Evolutionary conservation across 2,888 invertebrate genomes (phyloP), one percentile per base, ranked within the genome.

Genomic region (Chalcosyrphus nemorum): DNA sequence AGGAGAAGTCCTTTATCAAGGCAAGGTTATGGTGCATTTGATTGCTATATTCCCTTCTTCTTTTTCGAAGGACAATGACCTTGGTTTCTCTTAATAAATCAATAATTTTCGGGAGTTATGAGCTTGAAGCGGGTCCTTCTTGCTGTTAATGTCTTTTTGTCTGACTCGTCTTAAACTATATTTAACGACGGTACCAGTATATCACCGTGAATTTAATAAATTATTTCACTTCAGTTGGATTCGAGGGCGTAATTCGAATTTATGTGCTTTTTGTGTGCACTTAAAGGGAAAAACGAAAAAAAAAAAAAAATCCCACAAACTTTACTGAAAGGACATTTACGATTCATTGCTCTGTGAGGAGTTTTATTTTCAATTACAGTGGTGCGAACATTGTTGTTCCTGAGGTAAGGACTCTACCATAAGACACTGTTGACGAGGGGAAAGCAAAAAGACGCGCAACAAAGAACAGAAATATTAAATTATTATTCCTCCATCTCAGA

Each of bases 331-430:
- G 45, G 61, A 45, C 45, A 61, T 29, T 43, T 13, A 45, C 43
- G 75, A 75, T 68, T 81, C 81, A 68, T 63, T 75, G 80, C 75
- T 50, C 70, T 56, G 63, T 50, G 27, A 76, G 41, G 76, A 76
- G 57, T 81, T 76, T 76, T 81, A 77, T 71, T 81, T 81, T 76
- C 81, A 76, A 81, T 81, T 75, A 81, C 75, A 54, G 50, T 6
- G n/a, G 43, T 38, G 21, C 38, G 61, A 68, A 75, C 68, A 81
- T 57, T 76, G 63, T 63, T 24, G 13, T 21, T 21, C 17, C 57
- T 7, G 9, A 9, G 13, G 13, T 9, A 47, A 11, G 52, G 29
- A 56, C 24, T n/a, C n/a, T 13, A 21, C n/a, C 4, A 32, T 7
- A 13, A 11, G 13, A 24, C 13, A 6, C 19, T 45, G 43, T 61